Evolutionary conservation across 2,113 vertebrate genomes (phyloP), one percentile per base, ranked within the genome.

Genomic region (Lipophrys pholis): DNA sequence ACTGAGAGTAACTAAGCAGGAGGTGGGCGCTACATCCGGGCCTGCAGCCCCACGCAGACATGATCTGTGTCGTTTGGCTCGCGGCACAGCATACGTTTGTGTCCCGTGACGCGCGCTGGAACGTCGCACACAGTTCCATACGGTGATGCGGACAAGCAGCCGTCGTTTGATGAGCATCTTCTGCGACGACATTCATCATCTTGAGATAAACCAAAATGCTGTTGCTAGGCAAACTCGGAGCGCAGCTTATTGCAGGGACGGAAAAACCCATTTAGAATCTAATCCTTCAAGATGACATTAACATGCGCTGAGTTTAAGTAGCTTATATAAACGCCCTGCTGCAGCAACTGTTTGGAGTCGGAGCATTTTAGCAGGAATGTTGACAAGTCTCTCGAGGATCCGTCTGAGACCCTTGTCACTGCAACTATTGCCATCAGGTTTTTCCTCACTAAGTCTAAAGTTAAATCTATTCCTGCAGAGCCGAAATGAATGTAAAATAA

Each of bases 211-310:
- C 82, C 81, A 85, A 85, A 86, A 54, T 59, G 60, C 56, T 69
- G 89, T 88, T 89, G 90, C 86, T 75, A 84, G 81, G 86, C 85
- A 81, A 81, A 90, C 68, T 57, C 78, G 61, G 80, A 78, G 71
- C n/a, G 46, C 60, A 84, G 90, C 88, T 92, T 87, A 91, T 85
- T 81, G 67, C 68, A 8, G 68, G 81, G 66, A 86, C 52, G 67
- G 84, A 90, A 89, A 89, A 92, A 80, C 73, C 87, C 82, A 88
- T 93, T 93, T 92, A 90, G 86, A 84, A 85, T 88, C 76, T 90
- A 94, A 94, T 93, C 92, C 92, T 91, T 87, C 89, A 92, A 93
- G 91, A 93, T 88, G 91, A 92, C 89, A 92, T 90, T 92, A 91
- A 81, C 91, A 90, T 88, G 90, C 56, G 45, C 74, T 11, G 82